Evolutionary conservation across 1,140 invertebrate genomes (phyloP).

Genomic region (Sycobia sp.): DNA sequence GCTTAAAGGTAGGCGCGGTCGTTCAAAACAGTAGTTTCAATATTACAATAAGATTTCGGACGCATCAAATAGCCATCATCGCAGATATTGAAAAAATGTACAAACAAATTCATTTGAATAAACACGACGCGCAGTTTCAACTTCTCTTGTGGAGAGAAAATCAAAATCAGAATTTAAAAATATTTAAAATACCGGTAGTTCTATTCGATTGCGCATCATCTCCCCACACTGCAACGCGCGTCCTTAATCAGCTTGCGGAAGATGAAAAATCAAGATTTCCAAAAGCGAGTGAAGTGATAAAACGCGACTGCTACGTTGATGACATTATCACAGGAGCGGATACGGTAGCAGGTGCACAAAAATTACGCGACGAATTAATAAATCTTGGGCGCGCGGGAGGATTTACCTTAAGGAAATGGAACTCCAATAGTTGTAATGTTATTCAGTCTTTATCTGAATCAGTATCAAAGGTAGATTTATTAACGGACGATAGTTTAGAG

Average conservation of each 20-base stretch:
- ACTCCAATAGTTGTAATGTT: neutral
- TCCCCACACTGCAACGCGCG: conserved; percentile 1
- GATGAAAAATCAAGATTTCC: conserved; percentile 12
- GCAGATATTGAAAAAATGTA: conserved; percentile 40
- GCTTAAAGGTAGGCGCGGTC: conserved; percentile 39
- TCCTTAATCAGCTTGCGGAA: conserved; percentile 1
- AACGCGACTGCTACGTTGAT: conserved; percentile 15
- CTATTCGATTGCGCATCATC: conserved; percentile 9
- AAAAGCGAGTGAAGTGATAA: conserved; percentile 1
- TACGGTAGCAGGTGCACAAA: neutral
- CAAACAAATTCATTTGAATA: conserved; percentile 1
- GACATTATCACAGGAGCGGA: conserved; percentile 10
- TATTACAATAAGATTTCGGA: conserved; percentile 37
- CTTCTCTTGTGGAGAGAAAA: conserved; percentile 1
- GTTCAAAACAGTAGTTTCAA: conserved; percentile 40
- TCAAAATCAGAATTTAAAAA: neutral
- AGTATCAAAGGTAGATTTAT: neutral
- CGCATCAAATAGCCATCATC: conserved; percentile 13
- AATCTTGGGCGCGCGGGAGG: neutral
- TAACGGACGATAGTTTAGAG: neutral
- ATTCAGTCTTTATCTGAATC: neutral
- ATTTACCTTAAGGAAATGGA: conserved; percentile 16
- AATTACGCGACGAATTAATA: conserved; percentile 1
- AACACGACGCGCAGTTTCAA: conserved; percentile 7
- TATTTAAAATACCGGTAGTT: neutral